These are phyloP conservation scores for Scaptomyza hsui DNA, from an alignment of 1,140 invertebrate species.

Conservation along the genomic window DNA sequence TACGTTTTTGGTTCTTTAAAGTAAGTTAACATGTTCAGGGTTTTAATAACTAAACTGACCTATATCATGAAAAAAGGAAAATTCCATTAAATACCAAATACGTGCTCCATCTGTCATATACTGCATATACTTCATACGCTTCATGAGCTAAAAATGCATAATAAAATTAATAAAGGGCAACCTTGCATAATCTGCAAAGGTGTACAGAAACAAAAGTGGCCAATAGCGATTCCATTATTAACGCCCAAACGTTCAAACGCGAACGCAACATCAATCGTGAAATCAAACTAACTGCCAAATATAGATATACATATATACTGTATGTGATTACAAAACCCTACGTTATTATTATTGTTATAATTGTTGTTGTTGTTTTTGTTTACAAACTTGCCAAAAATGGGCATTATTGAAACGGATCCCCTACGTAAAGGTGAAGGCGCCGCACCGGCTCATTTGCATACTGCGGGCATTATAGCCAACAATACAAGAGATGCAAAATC, in stretches of 20 bases:
- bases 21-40: neutral
- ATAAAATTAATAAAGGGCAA: neutral
- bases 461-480: constrained; percentile 25
- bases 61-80: neutral
- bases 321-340: constrained; percentile 59
- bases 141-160: neutral
- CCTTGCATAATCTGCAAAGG: constrained; percentile 5
- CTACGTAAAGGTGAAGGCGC: constrained; percentile 59
- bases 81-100: neutral
- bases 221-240: constrained; percentile 44
- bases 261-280: constrained; percentile 40
- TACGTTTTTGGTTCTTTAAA: neutral
- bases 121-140: neutral
- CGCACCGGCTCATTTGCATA: constrained; percentile 63
- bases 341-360: constrained; percentile 9
- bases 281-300: constrained; percentile 49
- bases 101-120: neutral
- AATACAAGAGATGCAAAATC: constrained; percentile 52
- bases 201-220: constrained; percentile 10
- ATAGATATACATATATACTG: neutral
- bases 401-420: constrained; percentile 55
- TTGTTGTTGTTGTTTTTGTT: constrained; percentile 23
- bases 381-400: constrained; percentile 52
- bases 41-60: neutral
- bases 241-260: constrained; percentile 25